Evolutionary conservation across 2,888 invertebrate genomes (phyloP), one percentile per base, ranked within the genome.

Genomic region (Phengaris alcon): DNA sequence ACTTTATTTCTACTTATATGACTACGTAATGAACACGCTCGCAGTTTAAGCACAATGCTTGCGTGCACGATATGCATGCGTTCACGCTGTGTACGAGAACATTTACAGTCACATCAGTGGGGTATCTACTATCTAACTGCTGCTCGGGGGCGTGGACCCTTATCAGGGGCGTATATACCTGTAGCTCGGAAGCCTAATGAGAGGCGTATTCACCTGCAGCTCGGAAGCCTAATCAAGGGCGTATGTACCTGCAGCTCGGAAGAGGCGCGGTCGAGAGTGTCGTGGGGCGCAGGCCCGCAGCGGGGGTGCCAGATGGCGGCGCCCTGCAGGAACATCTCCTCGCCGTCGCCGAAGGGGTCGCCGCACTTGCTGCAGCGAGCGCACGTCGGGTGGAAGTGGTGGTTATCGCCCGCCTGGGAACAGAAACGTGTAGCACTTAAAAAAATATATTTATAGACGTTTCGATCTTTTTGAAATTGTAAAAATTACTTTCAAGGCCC

Each of bases 321-420:
- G 78, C 98, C 96, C 87, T 97, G 97, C 84, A 97, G 94, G 92
- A 97, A 98, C 82, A 98, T 98, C 93, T 99, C 99, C 93, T 99
- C 98, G 76, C 99, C 99, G 92, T 99, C 98, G 13, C 98, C 98
- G 90, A 99, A 99, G 0, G 98, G 98, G 93, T 98, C 98, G 64
- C 98, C 98, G 89, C 99, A 99, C 93, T 99, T 98, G 83, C 97
- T 97, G 94, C 99, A 99, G 80, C 98, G 96, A 75, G 98, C 99
- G 93, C 99, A 99, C 70, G 98, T 98, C 77, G 99, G 99, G 94
- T 99, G 99, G 94, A 99, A 99, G 94, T 99, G 98, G 93, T 98
- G 98, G 90, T 97, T 97, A 84, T 98, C 98, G 79, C 99, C 99
- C 75, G 99, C 99, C 95, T 97, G 91, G 77, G 77, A 76, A 22